These are phyloP conservation scores for Galagoides demidoff DNA, from an alignment of 2,797 vertebrate genomes.

Conservation along the genomic window DNA sequence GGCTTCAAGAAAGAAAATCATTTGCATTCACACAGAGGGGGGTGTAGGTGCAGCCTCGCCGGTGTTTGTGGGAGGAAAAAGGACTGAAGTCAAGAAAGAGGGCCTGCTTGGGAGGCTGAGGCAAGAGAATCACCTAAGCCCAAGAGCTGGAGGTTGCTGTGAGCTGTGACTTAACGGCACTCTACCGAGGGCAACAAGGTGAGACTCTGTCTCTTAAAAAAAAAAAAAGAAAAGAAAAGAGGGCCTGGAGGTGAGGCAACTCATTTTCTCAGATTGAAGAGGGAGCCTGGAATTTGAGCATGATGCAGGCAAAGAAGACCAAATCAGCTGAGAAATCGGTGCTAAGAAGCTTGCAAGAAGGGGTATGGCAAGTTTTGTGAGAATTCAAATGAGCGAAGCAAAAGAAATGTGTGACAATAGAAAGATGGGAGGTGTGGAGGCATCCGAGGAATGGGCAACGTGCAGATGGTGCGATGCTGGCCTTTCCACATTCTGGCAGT, in stretches of 20 bases:
- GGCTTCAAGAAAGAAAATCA: slow-evolving; percentile 22
- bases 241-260: slow-evolving; percentile 33
- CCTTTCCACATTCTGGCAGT: not conserved
- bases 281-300: not conserved
- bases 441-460: not conserved
- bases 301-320: not conserved
- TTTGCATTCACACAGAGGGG: not conserved
- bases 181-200: too few species aligned
- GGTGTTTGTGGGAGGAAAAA: not conserved
- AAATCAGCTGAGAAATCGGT: not conserved
- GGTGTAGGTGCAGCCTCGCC: not conserved
- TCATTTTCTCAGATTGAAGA: not conserved
- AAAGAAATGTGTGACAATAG: not conserved
- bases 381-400: slow-evolving; percentile 3
- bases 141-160: too few species aligned
- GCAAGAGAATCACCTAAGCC: too few species aligned
- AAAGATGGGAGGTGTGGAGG: not conserved
- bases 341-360: not conserved
- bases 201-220: too few species aligned
- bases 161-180: too few species aligned
- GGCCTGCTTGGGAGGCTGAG: not conserved
- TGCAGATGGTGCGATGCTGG: not conserved
- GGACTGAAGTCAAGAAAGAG: not conserved
- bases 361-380: not conserved
- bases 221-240: not conserved